Base-by-base conservation (phyloP, 1,140 invertebrate genomes). In the Triops cancriformis region DNA sequence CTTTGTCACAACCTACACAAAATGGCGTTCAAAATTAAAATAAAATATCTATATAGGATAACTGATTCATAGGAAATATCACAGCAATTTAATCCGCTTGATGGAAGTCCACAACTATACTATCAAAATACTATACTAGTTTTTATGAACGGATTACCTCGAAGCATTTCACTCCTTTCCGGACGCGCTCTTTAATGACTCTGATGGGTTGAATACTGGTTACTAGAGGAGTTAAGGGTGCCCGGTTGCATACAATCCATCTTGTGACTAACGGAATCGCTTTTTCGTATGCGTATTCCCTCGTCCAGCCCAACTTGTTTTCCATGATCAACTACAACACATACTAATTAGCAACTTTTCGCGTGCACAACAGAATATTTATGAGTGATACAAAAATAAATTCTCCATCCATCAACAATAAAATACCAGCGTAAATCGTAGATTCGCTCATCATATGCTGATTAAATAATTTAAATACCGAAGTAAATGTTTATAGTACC, bases 211-310 rank as follows among this genome's bases (percentile, higher is more conserved):
- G 14, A 64, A 64, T 23, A 23, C 18, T 64, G 18, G 51, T 1
- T 6, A 23, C 6, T 1, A 64, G 14, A 23, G 51, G n/a, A 64
- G 23, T 64, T 23, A 64, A 64, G 18, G 51, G 51, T 64, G 14
- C 41, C n/a, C 72, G 64, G 26, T 78, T 72, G 31, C 43, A 18
- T n/a, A 78, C 41, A 42, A 73, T 73, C 91, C 91, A 92, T 73
- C 92, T 87, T 1, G 91, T 93, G 5, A 92, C 82, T 14, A 95
- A 82, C 0, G 92, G 91, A 76, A 94, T 86, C 79, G 93, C 90
- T 84, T 94, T 94, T 80, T 90, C 88, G 78, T 93, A 89, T 64
- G 90, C 87, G 82, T 94, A 93, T 27, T 89, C 86, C 82, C 90
- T 88, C n/a, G 90, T 87, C 93, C 93, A 95, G 77, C 86, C 85